Evolutionary conservation across 2,797 vertebrate species (phyloP), one percentile per base, ranked within the genome.

Genomic region (Tragelaphus eurycerus): DNA sequence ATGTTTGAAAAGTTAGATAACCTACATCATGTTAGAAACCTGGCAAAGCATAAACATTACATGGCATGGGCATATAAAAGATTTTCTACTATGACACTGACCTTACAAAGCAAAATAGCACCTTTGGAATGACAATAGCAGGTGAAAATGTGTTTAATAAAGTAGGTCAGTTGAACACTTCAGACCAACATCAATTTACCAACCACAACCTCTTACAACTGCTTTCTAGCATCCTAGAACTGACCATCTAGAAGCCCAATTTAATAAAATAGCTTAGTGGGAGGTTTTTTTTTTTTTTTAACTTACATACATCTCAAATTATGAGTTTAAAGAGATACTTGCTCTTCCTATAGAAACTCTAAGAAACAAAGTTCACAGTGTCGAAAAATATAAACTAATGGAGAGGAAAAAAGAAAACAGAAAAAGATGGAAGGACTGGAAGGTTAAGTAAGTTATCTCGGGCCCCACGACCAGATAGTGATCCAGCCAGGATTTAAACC

Each of bases 111-210:
- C 52, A 89, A 82, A 89, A 93, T 19, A 90, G 25, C 38, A 50
- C n/a, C 46, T 87, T 96, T 38, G 83, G 78, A 93, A 93, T 94
- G 38, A 67, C 43, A 96, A 89, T 23, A 91, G 12, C n/a, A 38
- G n/a, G 78, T 82, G 50, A 71, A 62, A 95, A 46, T 84, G 57
- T 85, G 50, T 86, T 95, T 94, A 97, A 78, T 88, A 62, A 86
- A 95, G 62, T 93, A 64, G 52, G 78, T 79, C 59, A 62, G 21
- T 16, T 76, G 52, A 59, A 60, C 6, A 64, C 9, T n/a, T 81
- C 64, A 62, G 29, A 50, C 7, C 64, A 96, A 57, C 10, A 87
- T 29, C 48, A 52, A 81, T 89, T 48, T 96, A 7, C 54, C 34
- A 84, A 93, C 76, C 1, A 48, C 27, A 13, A 90, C 54, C 12